Evolutionary conservation across 2,888 invertebrate genomes (phyloP).

Genomic region (Glyphotaelius pellucidus): DNA sequence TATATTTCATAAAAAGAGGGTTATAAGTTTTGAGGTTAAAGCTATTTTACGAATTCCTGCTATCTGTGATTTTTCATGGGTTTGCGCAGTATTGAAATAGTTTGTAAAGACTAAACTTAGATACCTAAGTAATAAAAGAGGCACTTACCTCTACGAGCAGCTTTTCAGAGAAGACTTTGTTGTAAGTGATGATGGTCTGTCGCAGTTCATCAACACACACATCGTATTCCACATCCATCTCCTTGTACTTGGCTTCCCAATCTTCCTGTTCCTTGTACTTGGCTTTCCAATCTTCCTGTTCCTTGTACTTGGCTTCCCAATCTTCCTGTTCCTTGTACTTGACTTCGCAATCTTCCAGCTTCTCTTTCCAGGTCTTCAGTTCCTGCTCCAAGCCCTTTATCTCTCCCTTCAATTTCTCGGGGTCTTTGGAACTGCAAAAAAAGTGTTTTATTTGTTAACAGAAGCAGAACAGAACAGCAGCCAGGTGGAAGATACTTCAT

Average conservation of each 20-base stretch:
- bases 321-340: slow-evolving; percentile 66
- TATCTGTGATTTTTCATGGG: too few relatives aligned
- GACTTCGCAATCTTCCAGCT: too few relatives aligned
- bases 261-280: slow-evolving; percentile 73
- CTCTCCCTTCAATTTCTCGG: slow-evolving; percentile 64
- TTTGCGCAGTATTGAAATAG: not conserved
- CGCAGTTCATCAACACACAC: slow-evolving; percentile 71
- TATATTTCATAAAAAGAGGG: not conserved
- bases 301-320: slow-evolving; percentile 66
- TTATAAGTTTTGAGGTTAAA: not conserved
- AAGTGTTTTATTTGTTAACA: not conserved
- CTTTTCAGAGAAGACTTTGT: slow-evolving; percentile 70
- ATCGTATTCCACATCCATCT: slow-evolving; percentile 75
- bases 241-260: slow-evolving; percentile 68
- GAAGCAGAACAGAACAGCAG: too few relatives aligned
- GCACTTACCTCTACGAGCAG: slow-evolving; percentile 70
- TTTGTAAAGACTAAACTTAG: not conserved
- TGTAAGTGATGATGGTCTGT: slow-evolving; percentile 72
- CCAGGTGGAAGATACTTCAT: not conserved
- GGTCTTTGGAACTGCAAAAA: not conserved
- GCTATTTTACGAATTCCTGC: too few relatives aligned
- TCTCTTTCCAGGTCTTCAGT: slow-evolving; percentile 70
- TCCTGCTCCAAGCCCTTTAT: slow-evolving; percentile 72
- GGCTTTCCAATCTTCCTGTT: slow-evolving; percentile 69
- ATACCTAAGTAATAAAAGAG: not conserved